Conservation (phyloP, 2,888 invertebrate genomes). For the Acrocera orbiculus region DNA sequence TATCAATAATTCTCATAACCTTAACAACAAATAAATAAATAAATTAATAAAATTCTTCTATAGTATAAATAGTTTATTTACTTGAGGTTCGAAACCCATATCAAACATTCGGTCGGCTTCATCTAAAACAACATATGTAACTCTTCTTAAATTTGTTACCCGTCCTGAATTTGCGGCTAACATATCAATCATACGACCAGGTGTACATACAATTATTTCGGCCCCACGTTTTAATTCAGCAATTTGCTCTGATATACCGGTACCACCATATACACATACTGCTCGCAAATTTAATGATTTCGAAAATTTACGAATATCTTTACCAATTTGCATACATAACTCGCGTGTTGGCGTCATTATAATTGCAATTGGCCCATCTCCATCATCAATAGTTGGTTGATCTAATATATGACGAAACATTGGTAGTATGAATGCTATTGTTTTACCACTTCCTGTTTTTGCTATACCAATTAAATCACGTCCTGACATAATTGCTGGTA, state of each 20-base stretch:
- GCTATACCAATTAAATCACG: slow-evolving; percentile 97
- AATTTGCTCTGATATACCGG: slow-evolving; percentile 81
- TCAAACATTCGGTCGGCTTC: slow-evolving; percentile 99
- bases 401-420: slow-evolving; percentile 94
- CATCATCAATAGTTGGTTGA: slow-evolving; percentile 82
- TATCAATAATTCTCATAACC: slow-evolving; percentile 95
- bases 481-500: slow-evolving; percentile 92
- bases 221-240: slow-evolving; percentile 93
- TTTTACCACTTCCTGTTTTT: slow-evolving; percentile 98
- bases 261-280: slow-evolving; percentile 97
- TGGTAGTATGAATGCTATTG: slow-evolving; percentile 90
- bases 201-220: slow-evolving; percentile 97
- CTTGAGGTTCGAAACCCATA: slow-evolving; percentile 82
- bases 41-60: not conserved
- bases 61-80: slow-evolving; percentile 10
- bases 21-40: slow-evolving; percentile 18
- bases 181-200: slow-evolving; percentile 99
- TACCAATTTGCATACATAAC: slow-evolving; percentile 95
- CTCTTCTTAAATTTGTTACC: slow-evolving; percentile 91
- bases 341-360: slow-evolving; percentile 98
- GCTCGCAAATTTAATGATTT: slow-evolving; percentile 70
- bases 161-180: slow-evolving; percentile 93
- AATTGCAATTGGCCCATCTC: slow-evolving; percentile 91
- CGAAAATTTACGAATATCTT: slow-evolving; percentile 90
- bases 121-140: slow-evolving; percentile 93